These are phyloP conservation scores for Hydrocynus forskahlii DNA, from an alignment of 2,797 vertebrate genomes.

Conservation along the genomic window DNA sequence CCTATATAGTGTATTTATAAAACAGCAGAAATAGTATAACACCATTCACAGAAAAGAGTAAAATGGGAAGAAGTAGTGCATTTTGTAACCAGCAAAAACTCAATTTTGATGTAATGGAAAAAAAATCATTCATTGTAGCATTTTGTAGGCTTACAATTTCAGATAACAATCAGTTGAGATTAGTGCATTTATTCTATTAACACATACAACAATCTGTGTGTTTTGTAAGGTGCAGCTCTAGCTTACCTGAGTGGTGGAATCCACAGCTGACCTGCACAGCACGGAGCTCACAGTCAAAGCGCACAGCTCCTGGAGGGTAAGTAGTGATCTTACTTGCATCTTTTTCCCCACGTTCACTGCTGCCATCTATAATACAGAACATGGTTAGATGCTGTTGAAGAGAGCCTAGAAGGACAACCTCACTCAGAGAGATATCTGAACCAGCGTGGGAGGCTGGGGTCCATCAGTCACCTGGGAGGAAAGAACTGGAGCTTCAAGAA, in stretches of 20 bases:
- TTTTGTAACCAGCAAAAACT: background rate
- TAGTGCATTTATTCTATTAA: background rate
- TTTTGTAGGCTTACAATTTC: no score
- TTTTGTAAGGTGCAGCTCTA: background rate
- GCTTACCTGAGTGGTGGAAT: conserved; percentile 97
- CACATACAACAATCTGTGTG: conserved; percentile 1
- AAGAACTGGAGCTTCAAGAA: conserved; percentile 36
- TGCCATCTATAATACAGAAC: conserved; percentile 83
- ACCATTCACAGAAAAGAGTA: no score
- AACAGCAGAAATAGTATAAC: no score
- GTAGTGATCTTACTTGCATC: conserved; percentile 99
- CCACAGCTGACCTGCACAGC: conserved; percentile 98
- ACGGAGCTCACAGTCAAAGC: conserved; percentile 93
- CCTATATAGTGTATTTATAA: no score
- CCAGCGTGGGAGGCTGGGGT: conserved; percentile 43
- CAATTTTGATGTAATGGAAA: background rate
- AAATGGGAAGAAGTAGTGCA: background rate
- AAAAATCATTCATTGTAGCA: background rate
- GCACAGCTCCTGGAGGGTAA: conserved; percentile 94
- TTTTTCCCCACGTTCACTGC: conserved; percentile 96
- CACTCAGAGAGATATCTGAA: background rate
- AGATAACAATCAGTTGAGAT: no score
- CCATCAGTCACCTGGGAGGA: conserved; percentile 39
- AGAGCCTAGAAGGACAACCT: conserved; percentile 41
- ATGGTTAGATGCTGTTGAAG: conserved; percentile 52